Conservation (phyloP, 1,140 invertebrate genomes). For the Lycorma delicatula region DNA sequence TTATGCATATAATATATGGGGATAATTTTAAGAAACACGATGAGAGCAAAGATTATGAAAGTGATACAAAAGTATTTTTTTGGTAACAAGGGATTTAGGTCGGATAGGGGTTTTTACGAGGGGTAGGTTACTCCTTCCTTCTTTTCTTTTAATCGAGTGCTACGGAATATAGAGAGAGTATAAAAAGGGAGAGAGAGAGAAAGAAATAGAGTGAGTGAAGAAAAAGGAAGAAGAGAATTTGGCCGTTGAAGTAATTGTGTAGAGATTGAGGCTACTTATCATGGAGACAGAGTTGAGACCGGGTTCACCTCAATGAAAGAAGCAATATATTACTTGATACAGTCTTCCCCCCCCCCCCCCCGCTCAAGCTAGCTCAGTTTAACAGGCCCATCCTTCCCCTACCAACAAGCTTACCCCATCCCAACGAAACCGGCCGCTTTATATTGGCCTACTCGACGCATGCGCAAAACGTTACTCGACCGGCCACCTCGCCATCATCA, state of each 20-base stretch:
- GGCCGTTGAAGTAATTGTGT: not conserved
- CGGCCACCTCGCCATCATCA: not conserved
- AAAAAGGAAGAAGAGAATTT: not conserved
- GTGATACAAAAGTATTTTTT: too few species aligned
- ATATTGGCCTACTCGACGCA: not conserved
- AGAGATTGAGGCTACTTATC: slow-evolving; percentile 5
- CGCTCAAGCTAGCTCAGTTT: not conserved
- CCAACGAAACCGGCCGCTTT: not conserved
- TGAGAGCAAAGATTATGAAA: too few species aligned
- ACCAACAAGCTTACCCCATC: not conserved
- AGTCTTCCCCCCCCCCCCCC: not conserved
- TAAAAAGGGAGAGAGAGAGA: not conserved
- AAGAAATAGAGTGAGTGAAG: slow-evolving; percentile 6
- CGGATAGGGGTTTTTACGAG: too few species aligned
- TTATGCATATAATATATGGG: too few species aligned
- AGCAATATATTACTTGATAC: slow-evolving; percentile 7
- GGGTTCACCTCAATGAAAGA: slow-evolving; percentile 7
- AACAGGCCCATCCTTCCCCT: not conserved
- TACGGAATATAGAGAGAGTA: not conserved
- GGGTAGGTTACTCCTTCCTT: too few species aligned
- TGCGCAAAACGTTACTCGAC: not conserved
- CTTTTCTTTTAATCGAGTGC: too few species aligned
- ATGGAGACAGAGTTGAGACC: not conserved
- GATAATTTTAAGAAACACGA: too few species aligned
- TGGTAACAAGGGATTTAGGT: too few species aligned